These are phyloP conservation scores for Psittacula derbiana DNA, from an alignment of 2,797 vertebrate species.

Conservation along the genomic window DNA sequence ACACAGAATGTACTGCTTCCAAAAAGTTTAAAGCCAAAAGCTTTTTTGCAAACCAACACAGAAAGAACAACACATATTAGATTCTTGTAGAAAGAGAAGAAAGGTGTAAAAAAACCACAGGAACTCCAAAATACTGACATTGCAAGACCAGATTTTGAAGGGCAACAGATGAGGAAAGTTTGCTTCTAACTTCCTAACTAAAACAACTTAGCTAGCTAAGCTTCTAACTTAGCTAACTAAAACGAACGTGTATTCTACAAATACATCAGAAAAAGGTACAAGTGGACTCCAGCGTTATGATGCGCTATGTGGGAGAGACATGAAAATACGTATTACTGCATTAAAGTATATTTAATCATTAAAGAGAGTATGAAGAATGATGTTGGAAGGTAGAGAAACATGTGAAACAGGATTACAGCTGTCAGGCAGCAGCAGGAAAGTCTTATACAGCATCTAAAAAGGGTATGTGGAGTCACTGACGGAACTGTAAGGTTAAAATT, in stretches of 20 bases:
- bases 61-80: neutral
- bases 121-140: neutral
- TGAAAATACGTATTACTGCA: neutral
- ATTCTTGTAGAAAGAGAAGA: neutral
- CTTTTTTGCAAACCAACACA: neutral
- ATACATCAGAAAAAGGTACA: neutral
- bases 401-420: neutral
- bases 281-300: neutral
- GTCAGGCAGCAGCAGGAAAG: neutral
- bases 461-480: neutral
- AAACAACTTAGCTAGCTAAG: neutral
- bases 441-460: neutral
- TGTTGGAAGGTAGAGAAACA: neutral
- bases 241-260: fast-evolving
- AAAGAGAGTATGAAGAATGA: neutral
- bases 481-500: neutral
- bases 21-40: neutral
- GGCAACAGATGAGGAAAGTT: neutral
- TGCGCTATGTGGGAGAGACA: neutral
- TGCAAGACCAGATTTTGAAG: neutral
- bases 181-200: neutral
- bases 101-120: neutral
- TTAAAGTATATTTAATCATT: fast-evolving
- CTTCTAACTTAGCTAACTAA: neutral
- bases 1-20: neutral